Conservation (phyloP, 2,113 vertebrate genomes). For the Piaya cayana region DNA sequence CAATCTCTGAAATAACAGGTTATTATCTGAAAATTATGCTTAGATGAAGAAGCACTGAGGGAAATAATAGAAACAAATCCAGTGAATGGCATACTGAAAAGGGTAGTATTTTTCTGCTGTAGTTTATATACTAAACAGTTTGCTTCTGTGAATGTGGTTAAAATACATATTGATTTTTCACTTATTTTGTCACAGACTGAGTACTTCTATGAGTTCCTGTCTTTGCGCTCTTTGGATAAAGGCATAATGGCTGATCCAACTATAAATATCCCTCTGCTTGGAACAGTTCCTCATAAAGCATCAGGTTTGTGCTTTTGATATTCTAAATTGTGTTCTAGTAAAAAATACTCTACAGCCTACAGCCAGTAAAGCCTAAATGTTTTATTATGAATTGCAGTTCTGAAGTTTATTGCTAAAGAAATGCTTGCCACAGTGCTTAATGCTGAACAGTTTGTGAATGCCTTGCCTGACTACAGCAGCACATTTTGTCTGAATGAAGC, state of each 20-base stretch:
- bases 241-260: conserved; percentile 91
- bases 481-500: background rate
- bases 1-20: background rate
- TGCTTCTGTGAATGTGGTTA: background rate
- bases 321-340: background rate
- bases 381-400: background rate
- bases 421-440: background rate
- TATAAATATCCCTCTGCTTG: conserved; percentile 85
- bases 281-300: conserved; percentile 85
- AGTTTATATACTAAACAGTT: background rate
- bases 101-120: background rate
- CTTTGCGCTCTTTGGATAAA: conserved; percentile 88
- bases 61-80: background rate
- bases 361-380: background rate
- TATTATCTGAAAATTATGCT: background rate
- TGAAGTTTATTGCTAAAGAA: conserved; percentile 1
- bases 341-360: background rate
- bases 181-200: conserved; percentile 80
- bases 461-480: background rate
- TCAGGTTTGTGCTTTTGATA: conserved; percentile 80
- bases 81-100: background rate
- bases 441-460: background rate
- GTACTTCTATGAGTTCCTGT: conserved; percentile 91
- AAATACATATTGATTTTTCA: background rate
- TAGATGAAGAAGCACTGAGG: background rate